A percentile compares a stretch with the other conserved stretches of the same genome.
Evolutionary conservation across 2,113 vertebrate species (phyloP).

Genomic region (Misgurnus anguillicaudatus): DNA sequence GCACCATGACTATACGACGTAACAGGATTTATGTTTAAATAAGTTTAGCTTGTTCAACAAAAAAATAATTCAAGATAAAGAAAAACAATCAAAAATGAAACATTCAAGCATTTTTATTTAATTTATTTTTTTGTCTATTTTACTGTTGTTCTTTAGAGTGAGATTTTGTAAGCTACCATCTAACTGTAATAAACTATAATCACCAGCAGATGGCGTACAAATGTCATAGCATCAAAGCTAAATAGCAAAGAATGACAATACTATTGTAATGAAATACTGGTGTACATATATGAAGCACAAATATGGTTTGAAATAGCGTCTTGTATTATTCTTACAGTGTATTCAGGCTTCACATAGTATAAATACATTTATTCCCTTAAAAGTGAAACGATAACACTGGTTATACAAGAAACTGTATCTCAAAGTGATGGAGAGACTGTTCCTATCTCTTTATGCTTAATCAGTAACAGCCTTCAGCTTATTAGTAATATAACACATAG

Average conservation of each 20-base stretch:
- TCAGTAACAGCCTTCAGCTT: constrained; percentile 13
- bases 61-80: no score
- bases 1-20: no score
- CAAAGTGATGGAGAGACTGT: neutral
- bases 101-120: no score
- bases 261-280: neutral
- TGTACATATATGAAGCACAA: neutral
- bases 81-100: no score
- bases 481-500: neutral
- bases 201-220: constrained; percentile 24
- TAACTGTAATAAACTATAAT: neutral
- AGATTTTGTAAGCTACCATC: neutral
- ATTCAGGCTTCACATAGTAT: no score
- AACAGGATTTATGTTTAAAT: no score
- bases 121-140: neutral
- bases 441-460: constrained; percentile 16
- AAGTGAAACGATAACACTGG: no score
- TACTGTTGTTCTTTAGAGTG: neutral
- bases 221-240: neutral
- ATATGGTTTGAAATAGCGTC: neutral
- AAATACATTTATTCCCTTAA: no score
- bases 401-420: neutral
- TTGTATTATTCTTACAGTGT: no score
- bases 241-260: no score
- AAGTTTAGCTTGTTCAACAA: no score